Conservation (phyloP, 1,140 invertebrate genomes). For the Cyphomyrmex costatus region DNA sequence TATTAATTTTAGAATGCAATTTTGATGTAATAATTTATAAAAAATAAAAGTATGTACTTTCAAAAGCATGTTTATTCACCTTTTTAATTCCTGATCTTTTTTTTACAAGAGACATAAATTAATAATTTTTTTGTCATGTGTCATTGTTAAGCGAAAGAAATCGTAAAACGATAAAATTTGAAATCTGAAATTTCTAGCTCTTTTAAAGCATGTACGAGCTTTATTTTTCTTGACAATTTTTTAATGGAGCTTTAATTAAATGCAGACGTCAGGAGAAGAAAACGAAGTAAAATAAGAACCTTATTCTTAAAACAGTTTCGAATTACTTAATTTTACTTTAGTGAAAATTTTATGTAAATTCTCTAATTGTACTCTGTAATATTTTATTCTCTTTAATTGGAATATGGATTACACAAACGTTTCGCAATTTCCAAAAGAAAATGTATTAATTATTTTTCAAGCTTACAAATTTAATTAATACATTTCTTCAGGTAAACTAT, state of each 20-base stretch:
- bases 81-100: no score
- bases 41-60: no score
- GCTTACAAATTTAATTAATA: background rate
- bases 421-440: background rate
- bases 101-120: no score
- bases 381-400: background rate
- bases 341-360: background rate
- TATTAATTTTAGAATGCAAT: no score
- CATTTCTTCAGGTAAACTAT: no score
- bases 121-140: no score
- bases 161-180: background rate
- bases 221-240: background rate
- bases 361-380: background rate
- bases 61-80: no score
- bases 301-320: background rate
- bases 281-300: background rate
- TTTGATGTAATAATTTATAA: no score
- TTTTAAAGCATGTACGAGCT: background rate
- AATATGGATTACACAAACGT: background rate
- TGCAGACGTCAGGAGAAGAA: background rate
- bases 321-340: conserved; percentile 23
- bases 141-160: background rate
- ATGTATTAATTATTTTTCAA: conserved; percentile 10
- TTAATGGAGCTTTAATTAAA: conserved; percentile 6
- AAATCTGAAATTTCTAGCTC: background rate